phyloP scores from a whole-genome alignment of 1,140 invertebrate species.

The Eriosoma lanigerum region DNA sequence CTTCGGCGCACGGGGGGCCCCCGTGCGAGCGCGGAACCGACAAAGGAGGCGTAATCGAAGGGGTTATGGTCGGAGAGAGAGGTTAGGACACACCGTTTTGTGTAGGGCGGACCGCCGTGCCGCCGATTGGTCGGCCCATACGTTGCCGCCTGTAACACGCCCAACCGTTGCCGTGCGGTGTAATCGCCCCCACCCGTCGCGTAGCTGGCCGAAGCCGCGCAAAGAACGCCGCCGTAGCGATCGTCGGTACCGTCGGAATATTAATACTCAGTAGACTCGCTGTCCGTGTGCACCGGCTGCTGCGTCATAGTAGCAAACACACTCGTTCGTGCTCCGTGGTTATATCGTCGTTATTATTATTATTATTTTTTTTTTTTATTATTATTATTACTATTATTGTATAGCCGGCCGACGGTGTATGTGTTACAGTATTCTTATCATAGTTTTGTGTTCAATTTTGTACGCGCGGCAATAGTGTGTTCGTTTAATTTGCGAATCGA shows the following conservation, averaged over 20 bases:
- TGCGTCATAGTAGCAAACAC: not conserved
- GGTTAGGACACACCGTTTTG: not conserved
- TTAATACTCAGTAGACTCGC: slow-evolving; percentile 30
- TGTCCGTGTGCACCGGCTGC: slow-evolving; percentile 2
- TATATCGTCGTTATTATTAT: not conserved
- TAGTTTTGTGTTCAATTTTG: too few species aligned
- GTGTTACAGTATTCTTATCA: too few species aligned
- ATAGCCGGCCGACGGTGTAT: not conserved
- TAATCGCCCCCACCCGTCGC: too few species aligned
- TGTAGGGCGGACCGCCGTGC: not conserved
- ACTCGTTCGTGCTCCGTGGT: not conserved
- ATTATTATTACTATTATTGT: not conserved
- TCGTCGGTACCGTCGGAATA: not conserved
- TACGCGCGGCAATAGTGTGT: too few species aligned
- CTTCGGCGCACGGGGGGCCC: not conserved
- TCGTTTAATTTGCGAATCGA: not conserved
- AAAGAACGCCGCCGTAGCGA: not conserved
- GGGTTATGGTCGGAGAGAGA: slow-evolving; percentile 6
- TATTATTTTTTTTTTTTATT: too few species aligned
- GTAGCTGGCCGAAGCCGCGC: not conserved
- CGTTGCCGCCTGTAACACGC: not conserved
- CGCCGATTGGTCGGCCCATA: not conserved
- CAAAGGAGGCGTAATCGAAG: slow-evolving; percentile 46
- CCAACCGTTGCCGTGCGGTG: not conserved
- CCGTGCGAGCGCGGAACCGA: not conserved